Evolutionary conservation across 2,888 invertebrate genomes (phyloP).

Genomic region (Crematogaster levior): DNA sequence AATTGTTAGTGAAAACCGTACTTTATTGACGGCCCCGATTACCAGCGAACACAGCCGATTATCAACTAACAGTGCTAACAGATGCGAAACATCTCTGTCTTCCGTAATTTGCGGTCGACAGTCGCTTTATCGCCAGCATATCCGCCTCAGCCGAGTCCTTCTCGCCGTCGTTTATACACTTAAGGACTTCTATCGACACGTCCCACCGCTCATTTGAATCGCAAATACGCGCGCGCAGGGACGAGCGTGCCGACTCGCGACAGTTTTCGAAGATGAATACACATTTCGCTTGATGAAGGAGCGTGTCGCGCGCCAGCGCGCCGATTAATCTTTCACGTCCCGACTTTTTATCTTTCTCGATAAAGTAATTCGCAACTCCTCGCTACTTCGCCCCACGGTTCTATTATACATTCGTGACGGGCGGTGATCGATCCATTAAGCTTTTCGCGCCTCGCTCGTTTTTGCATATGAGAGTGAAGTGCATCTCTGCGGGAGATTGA

Average conservation of each 20-base stretch:
- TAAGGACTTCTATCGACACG: slow-evolving; percentile 49
- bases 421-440: slow-evolving; percentile 48
- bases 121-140: slow-evolving; percentile 40
- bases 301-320: slow-evolving; percentile 11
- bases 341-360: slow-evolving; percentile 43
- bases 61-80: background rate
- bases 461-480: background rate
- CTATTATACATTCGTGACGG: slow-evolving; percentile 44
- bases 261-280: slow-evolving; percentile 47
- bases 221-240: slow-evolving; percentile 24
- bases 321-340: slow-evolving; percentile 44
- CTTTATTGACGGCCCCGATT: slow-evolving; percentile 59
- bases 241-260: slow-evolving; percentile 18
- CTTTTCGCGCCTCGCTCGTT: background rate
- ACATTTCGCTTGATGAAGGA: slow-evolving; percentile 29
- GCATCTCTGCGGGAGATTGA: slow-evolving; percentile 31
- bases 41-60: slow-evolving; percentile 51
- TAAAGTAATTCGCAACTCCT: slow-evolving; percentile 47
- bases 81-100: slow-evolving; percentile 34
- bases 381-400: background rate
- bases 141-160: slow-evolving; percentile 17
- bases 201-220: slow-evolving; percentile 46
- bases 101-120: slow-evolving; percentile 57
- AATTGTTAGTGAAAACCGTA: slow-evolving; percentile 61
- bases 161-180: slow-evolving; percentile 27